phyloP scores from a whole-genome alignment of 92 coral and sea anemone species.

The Paragorgia papillata region DNA sequence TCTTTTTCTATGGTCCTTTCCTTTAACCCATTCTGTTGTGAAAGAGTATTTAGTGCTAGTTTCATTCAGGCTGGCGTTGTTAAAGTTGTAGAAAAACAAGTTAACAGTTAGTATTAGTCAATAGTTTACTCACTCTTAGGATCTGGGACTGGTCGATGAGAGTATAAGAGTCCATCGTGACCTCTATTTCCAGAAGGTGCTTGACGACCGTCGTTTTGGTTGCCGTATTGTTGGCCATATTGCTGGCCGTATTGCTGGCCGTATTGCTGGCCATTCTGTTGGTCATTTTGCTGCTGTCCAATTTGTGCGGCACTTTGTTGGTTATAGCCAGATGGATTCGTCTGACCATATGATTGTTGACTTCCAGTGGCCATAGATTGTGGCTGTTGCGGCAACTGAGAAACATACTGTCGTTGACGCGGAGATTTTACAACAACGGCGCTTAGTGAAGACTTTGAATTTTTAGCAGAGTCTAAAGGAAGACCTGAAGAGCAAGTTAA shows the following conservation, averaged over 20 bases:
- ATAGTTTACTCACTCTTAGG: conserved; percentile 36
- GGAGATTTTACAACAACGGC: too few relatives aligned
- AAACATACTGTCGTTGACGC: conserved; percentile 31
- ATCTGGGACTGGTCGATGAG: conserved; percentile 42
- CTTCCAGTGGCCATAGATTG: not conserved
- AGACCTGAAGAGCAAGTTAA: too few relatives aligned
- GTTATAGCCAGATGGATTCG: not conserved
- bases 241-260: not conserved
- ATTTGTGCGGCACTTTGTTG: not conserved
- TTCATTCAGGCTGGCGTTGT: too few relatives aligned
- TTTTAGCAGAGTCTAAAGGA: too few relatives aligned
- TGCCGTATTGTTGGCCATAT: not conserved
- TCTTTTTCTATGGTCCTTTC: too few relatives aligned
- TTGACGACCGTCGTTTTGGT: not conserved
- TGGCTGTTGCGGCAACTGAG: conserved; percentile 15
- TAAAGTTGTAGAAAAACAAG: too few relatives aligned
- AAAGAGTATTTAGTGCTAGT: too few relatives aligned
- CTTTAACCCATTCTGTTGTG: too few relatives aligned
- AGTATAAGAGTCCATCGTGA: conserved; percentile 22
- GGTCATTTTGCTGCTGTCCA: not conserved
- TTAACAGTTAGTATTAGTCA: too few relatives aligned
- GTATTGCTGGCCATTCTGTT: not conserved
- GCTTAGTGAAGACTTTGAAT: too few relatives aligned
- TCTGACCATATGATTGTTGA: too few relatives aligned
- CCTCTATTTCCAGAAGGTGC: conserved; percentile 16